Evolutionary conservation across 2,113 vertebrate species (phyloP).

Genomic region (Poecile atricapillus): DNA sequence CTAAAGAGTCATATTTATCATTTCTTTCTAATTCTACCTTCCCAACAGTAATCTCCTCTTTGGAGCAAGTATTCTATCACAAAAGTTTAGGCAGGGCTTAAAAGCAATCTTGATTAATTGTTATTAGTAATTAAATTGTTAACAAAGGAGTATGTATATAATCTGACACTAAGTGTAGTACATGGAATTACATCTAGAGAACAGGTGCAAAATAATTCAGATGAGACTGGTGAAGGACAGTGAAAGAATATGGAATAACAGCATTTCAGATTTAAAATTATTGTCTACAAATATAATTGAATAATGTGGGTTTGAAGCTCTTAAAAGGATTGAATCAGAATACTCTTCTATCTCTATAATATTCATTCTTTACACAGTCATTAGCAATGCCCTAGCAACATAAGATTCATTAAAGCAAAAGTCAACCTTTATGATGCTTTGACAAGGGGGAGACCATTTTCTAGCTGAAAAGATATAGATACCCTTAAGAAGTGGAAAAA

Average conservation of each 20-base stretch:
- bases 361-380: rapidly evolving
- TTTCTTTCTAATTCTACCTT: too few relatives aligned
- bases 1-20: too few relatives aligned
- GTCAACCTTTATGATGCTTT: not conserved
- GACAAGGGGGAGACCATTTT: not conserved
- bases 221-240: not conserved
- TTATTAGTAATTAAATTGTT: not conserved
- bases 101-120: not conserved
- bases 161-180: not conserved
- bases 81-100: not conserved
- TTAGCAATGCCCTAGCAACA: not conserved
- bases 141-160: not conserved
- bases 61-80: not conserved
- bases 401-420: not conserved
- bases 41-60: not conserved
- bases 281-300: not conserved
- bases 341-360: not conserved
- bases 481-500: not conserved
- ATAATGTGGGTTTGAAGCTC: not conserved
- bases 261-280: not conserved
- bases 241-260: not conserved
- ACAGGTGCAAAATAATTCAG: not conserved
- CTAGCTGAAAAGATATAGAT: not conserved
- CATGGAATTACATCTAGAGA: not conserved
- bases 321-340: not conserved